Base-by-base conservation (phyloP, 1,140 invertebrate species). In the Scaptomyza graminum region DNA sequence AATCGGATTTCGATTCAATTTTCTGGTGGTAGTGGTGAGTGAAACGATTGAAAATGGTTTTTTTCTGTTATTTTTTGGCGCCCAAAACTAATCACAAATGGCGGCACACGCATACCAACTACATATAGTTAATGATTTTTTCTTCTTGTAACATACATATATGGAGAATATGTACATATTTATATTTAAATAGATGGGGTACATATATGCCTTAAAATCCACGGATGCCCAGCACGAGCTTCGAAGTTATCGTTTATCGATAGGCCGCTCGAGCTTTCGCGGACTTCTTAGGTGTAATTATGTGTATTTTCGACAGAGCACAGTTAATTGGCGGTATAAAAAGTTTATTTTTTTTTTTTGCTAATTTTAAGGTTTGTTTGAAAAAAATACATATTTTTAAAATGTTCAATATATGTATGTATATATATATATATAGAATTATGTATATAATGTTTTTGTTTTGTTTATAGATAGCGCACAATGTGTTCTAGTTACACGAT, bases 261-360 rank as follows among this genome's bases (percentile, higher is more conserved):
- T 56, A 55, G n/a, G 18, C 18, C 12, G 11, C 47, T 50, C 47
- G 8, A 37, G 15, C 31, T 43, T 2, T 56, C 1, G 2, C 18
- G 39, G 39, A 34, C 28, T 15, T 43, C 18, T 60, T 50, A 25
- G 28, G 15, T 54, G 5, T 39, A 55, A 13, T 5, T 25, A 43
- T 63, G 11, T 69, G 18, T 81, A 77, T 77, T 68, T 62, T 61
- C 52, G 5, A 72, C 60, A 88, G 83, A 88, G 83, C 83, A 88
- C 83, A 88, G 84, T 88, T 83, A 88, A 66, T 88, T 88, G 83
- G 83, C 83, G 83, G 83, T 88, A 88, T 88, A 77, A 89, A 87
- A 89, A 77, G 78, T 77, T 89, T 75, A 79, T 60, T 50, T 56
- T 41, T 67, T 46, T 25, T 64, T 49, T 68, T 18, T 41, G 11